Conservation (phyloP, 2,113 vertebrate species). For the Hemichromis elongatus region DNA sequence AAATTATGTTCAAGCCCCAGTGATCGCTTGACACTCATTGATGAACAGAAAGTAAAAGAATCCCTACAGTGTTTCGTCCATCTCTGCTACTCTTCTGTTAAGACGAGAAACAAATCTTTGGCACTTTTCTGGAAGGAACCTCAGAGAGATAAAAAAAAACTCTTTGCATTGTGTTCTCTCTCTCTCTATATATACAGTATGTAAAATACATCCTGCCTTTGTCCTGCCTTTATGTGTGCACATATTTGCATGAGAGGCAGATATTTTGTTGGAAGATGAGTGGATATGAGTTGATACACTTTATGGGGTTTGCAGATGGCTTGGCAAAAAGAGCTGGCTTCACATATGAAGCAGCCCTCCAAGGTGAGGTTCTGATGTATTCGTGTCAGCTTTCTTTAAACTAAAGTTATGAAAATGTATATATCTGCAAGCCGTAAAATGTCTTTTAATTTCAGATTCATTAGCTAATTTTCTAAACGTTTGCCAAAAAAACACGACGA, state of each 20-base stretch:
- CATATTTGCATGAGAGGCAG: background rate
- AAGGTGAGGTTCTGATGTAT: background rate
- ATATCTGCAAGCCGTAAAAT: background rate
- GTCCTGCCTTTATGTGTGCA: background rate
- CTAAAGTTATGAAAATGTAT: background rate
- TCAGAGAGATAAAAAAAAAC: conserved; percentile 3
- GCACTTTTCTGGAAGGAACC: conserved; percentile 22
- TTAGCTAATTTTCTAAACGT: background rate
- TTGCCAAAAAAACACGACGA: background rate
- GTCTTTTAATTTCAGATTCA: background rate
- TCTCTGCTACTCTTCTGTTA: conserved; percentile 20
- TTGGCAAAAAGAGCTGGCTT: background rate
- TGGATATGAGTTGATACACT: background rate
- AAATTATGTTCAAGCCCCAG: conserved; percentile 42
- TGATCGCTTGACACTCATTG: conserved; percentile 56
- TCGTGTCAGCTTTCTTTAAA: background rate
- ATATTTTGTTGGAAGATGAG: background rate
- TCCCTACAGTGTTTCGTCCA: conserved; percentile 32
- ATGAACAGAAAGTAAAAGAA: conserved; percentile 42
- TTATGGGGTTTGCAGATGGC: background rate
- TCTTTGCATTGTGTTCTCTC: conserved; percentile 21
- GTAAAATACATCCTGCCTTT: background rate
- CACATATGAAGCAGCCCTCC: background rate
- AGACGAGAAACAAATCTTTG: conserved; percentile 40
- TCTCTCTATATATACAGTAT: background rate